Evolutionary conservation across 2,797 vertebrate species (phyloP), one percentile per base, ranked within the genome.

Genomic region (Galago senegalensis): DNA sequence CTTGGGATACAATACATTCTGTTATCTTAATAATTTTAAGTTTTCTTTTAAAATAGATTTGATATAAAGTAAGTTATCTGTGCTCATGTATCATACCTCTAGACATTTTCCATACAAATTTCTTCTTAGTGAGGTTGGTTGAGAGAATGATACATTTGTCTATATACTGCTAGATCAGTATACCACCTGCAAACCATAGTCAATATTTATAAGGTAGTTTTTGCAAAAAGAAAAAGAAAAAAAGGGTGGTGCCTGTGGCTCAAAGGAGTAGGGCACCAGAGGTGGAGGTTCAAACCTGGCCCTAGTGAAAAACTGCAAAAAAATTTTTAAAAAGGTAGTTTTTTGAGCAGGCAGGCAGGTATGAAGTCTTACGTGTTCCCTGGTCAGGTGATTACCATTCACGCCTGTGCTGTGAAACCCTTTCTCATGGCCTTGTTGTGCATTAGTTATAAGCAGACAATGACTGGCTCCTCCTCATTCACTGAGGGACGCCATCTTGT

Each of bases 21-120:
- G 5, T 25, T 56, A 69, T 72, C 75, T 95, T 86, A 11, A 84
- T 49, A 97, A 82, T 92, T 96, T 76, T 20, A 40, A 70, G 27
- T 96, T 23, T 37, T 46, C 37, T 60, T 92, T 56, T 93, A 53
- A 79, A 97, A 94, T 37, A 58, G 7, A 7, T 77, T 93, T 94
- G n/a, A 53, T 79, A n/a, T 67, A 93, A 93, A 75, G 63, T 49
- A 31, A 16, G 20, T 93, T 93, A 87, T 16, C 31, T 75, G 5
- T 14, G 73, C 34, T 70, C 53, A 70, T 53, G 77, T 14, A 70
- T 0, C 86, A 17, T 8, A 80, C 34, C 73, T 93, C 85, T 5
- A 92, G 67, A 86, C 60, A 4, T 7, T 61, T 60, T 46, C 61
- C 43, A 63, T 84, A 82, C 53, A 95, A 93, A 87, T 86, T n/a